Conservation (phyloP, 2,113 vertebrate genomes). For the Alethe castanea region DNA sequence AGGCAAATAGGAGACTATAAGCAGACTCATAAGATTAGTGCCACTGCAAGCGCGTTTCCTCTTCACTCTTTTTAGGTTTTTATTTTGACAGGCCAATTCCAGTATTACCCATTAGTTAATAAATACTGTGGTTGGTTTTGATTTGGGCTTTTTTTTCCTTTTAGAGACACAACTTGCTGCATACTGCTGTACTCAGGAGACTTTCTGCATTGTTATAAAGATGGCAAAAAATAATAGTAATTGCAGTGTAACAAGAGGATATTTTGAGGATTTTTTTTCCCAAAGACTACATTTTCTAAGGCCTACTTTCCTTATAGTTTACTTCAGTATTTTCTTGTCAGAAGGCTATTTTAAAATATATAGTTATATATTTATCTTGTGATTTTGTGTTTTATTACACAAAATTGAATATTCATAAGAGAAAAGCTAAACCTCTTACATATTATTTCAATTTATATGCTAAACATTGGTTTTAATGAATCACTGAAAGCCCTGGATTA, state of each 20-base stretch:
- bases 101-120: not conserved
- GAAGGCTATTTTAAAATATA: not conserved
- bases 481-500: not conserved
- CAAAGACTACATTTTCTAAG: not conserved
- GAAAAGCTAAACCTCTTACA: not conserved
- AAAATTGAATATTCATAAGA: not conserved
- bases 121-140: not conserved
- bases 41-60: not conserved
- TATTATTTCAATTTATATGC: not conserved
- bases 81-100: not conserved
- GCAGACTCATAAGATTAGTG: not conserved
- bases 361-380: not conserved
- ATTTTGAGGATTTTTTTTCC: not conserved
- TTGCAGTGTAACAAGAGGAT: not conserved
- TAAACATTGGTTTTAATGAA: not conserved
- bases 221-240: not conserved
- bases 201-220: not conserved
- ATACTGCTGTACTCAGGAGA: not conserved
- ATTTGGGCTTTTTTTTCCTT: not conserved
- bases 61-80: not conserved
- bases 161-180: not conserved
- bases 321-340: not conserved
- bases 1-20: not conserved
- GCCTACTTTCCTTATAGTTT: not conserved
- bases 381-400: not conserved